These are phyloP conservation scores for Aptenodytes forsteri DNA, from an alignment of 2,113 vertebrate species.

Conservation along the genomic window DNA sequence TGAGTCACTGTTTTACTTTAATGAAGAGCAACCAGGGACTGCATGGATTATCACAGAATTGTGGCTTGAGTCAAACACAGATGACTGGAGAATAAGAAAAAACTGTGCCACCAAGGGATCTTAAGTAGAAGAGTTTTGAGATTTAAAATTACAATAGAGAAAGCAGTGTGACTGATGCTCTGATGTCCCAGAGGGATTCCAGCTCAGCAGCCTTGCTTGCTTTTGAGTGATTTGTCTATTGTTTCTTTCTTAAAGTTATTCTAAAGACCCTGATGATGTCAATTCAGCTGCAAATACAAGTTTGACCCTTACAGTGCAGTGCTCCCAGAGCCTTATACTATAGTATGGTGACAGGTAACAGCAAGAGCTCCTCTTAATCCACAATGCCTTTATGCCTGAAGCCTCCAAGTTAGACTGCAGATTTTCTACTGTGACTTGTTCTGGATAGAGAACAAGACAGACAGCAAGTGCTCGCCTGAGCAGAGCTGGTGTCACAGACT, in stretches of 20 bases:
- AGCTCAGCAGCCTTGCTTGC: not conserved
- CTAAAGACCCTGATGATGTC: not conserved
- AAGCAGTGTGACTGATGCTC: not conserved
- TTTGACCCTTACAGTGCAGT: not conserved
- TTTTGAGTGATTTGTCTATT: not conserved
- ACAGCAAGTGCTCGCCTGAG: not conserved
- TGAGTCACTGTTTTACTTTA: not conserved
- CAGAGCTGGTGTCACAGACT: not conserved
- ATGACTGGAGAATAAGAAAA: not conserved
- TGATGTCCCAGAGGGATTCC: not conserved
- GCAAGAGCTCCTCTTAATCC: not conserved
- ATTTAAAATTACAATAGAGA: not conserved
- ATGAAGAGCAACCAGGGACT: not conserved
- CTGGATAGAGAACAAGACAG: not conserved
- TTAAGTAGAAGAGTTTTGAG: not conserved
- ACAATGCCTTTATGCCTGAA: not conserved
- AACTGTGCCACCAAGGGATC: not conserved
- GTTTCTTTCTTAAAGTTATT: not conserved
- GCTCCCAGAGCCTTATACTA: not conserved
- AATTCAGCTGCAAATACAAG: not conserved
- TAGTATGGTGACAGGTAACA: not conserved
- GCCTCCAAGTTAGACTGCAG: not conserved
- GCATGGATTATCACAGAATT: not conserved
- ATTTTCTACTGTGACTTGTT: not conserved
- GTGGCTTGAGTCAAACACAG: not conserved